Conservation (phyloP, 2,797 vertebrate species). For the Neosalanx taihuensis region DNA sequence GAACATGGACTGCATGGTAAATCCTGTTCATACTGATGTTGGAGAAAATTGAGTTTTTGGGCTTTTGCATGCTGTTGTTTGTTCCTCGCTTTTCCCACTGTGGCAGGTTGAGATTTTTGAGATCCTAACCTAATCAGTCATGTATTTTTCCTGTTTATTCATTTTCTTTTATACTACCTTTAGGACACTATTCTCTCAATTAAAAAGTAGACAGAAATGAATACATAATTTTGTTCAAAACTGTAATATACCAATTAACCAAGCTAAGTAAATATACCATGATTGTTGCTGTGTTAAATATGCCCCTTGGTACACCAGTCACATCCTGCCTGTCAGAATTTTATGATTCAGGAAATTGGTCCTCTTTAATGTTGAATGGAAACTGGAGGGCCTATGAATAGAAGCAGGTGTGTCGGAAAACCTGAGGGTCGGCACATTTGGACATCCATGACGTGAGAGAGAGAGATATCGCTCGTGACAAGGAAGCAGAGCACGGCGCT, state of each 20-base stretch:
- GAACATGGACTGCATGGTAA: conserved; percentile 1
- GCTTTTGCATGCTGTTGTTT: too few relatives aligned
- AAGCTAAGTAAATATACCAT: too few relatives aligned
- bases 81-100: too few relatives aligned
- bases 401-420: conserved; percentile 61
- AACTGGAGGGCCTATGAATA: conserved; percentile 50
- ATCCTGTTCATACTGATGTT: neutral
- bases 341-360: conserved; percentile 25
- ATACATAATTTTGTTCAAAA: too few relatives aligned
- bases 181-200: too few relatives aligned
- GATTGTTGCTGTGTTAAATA: neutral
- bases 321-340: conserved; percentile 15
- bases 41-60: neutral
- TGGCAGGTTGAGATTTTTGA: too few relatives aligned
- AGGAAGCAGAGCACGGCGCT: conserved; percentile 41
- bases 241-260: too few relatives aligned
- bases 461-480: conserved; percentile 19
- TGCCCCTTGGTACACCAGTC: neutral
- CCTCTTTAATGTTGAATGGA: conserved; percentile 44
- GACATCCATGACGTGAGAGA: conserved; percentile 15
- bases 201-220: too few relatives aligned
- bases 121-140: too few relatives aligned
- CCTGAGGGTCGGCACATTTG: conserved; percentile 48
- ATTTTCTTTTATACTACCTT: too few relatives aligned
- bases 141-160: too few relatives aligned